Evolutionary conservation across 2,797 vertebrate species (phyloP).

Genomic region (Peromyscus aztecus): DNA sequence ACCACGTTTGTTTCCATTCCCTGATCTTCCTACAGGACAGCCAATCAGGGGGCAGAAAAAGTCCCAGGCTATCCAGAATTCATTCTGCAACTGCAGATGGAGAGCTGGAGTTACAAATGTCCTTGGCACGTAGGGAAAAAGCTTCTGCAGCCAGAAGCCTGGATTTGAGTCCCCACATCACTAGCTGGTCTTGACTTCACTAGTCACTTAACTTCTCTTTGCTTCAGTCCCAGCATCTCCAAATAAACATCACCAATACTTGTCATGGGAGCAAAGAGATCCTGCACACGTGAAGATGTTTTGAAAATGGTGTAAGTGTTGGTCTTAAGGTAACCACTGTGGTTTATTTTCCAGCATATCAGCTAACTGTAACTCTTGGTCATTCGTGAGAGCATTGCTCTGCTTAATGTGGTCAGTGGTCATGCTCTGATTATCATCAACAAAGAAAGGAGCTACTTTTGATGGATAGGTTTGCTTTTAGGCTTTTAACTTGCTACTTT

Average conservation of each 20-base stretch:
- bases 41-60: background rate
- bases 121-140: background rate
- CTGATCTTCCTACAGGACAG: background rate
- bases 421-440: background rate
- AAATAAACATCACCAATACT: background rate
- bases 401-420: background rate
- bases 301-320: background rate
- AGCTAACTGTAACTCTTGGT: background rate
- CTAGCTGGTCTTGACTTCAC: background rate
- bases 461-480: background rate
- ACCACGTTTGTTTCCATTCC: conserved; percentile 14
- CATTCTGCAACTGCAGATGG: conserved; percentile 17
- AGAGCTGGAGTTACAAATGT: background rate
- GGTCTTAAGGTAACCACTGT: background rate
- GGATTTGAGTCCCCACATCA: background rate
- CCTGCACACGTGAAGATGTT: background rate
- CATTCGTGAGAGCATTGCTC: background rate
- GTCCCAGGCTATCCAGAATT: conserved; percentile 6
- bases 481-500: background rate
- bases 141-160: background rate
- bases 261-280: background rate
- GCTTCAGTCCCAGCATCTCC: background rate
- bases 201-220: background rate
- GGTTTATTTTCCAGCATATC: background rate
- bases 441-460: background rate